Percentiles rank a stretch among this genome's conserved stretches.
Conservation (phyloP, 2,113 vertebrate genomes). For the Stomatorhinus ivindoensis region DNA sequence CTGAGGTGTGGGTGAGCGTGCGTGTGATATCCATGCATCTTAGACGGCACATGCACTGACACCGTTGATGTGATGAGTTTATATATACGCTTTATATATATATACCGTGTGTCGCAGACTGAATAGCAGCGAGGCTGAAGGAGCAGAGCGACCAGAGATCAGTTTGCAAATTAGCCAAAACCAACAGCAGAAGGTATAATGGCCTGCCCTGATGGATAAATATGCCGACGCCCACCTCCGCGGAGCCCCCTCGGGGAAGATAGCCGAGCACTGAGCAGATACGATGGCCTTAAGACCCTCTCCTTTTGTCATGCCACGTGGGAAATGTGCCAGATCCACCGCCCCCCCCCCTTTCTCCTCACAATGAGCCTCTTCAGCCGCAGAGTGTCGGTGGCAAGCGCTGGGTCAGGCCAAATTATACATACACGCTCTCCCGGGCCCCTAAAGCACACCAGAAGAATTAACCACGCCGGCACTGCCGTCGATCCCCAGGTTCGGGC, state of each 20-base stretch:
- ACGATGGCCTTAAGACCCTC: background rate
- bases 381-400: background rate
- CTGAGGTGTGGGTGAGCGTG: background rate
- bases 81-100: background rate
- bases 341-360: background rate
- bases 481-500: background rate
- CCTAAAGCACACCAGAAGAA: background rate
- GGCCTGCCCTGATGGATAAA: background rate
- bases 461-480: background rate
- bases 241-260: background rate
- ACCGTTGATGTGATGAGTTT: background rate
- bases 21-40: background rate
- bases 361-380: conserved; percentile 4
- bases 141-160: background rate
- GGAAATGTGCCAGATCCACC: background rate
- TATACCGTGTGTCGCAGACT: background rate
- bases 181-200: background rate
- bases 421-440: background rate
- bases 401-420: background rate
- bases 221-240: background rate
- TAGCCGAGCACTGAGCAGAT: too few relatives aligned
- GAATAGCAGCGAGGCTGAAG: background rate
- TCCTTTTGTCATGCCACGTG: background rate
- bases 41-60: background rate
- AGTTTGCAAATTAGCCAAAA: background rate